Base-by-base conservation (phyloP, 2,888 invertebrate species). In the Eupithecia dodoneata region DNA sequence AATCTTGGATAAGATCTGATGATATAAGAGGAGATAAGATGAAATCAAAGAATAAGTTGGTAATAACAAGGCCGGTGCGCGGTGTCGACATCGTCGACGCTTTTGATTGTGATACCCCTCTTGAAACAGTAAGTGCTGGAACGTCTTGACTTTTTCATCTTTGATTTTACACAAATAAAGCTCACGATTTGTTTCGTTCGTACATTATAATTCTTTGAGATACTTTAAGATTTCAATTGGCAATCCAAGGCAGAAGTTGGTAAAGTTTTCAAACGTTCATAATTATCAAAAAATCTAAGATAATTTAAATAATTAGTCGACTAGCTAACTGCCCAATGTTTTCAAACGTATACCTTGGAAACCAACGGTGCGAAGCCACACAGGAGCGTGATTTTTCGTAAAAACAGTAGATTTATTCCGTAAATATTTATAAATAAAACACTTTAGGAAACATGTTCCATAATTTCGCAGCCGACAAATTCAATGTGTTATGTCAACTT, bases 71-170 rank as follows among this genome's bases (percentile, higher is more conserved):
- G 52, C 88, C 89, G 0, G 83, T 85, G n/a, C 86, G 89, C 0
- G 86, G 87, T 41, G 83, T 84, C 0, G 90, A 90, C 71, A 84
- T 92, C n/a, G 83, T 89, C 2, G 81, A 81, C 3, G 89, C 89
- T 4, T 91, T 91, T 82, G 88, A 90, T 76, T 88, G 88, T 87
- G 89, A 91, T 69, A 91, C 92, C 0, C 89, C 91, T 2, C 86
- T 91, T 10, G 92, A 92, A 87, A 89, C 84, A 79, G 92, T 91
- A 83, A 91, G 92, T 90, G 47, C 4, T 52, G 15, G 59, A 65
- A 67, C 10, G 1, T 4, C 45, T 63, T 66, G 66, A 66, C 45
- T 18, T 67, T 67, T 67, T 30, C 66, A 66, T 66, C 41, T 44
- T 41, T 66, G 44, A 42, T 15, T 47, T 45, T 5, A 5, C 10